Base-by-base conservation (phyloP, 1,140 invertebrate genomes). In the Araneus ventricosus region DNA sequence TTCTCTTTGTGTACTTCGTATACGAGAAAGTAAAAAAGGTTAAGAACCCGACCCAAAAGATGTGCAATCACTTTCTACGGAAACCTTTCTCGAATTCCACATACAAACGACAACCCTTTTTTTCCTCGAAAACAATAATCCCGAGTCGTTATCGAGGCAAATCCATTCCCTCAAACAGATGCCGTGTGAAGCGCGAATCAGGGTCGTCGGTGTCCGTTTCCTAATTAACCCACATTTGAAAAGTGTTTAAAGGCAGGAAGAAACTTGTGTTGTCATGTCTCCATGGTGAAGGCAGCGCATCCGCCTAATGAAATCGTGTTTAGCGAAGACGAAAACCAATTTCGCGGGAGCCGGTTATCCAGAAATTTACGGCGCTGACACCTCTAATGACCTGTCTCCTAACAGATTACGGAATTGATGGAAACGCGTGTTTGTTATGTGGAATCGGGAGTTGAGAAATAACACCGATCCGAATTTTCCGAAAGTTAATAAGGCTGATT, bases 171-270 rank as follows among this genome's bases (percentile, higher is more conserved):
- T 20, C 20, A 45, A 82, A 82, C 7, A 41, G 2, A 82, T 34
- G 24, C 10, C 37, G 80, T 41, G 80, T 39, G 24, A 82, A 41
- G 14, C 22, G 41, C 34, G 70, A 75, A 75, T 75, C 70, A 75
- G 70, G 70, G 70, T 75, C 70, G 20, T 34, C 70, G 3, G 7
- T 14, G 27, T 75, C 10, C 37, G 14, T 45, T 22, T 39, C 80
- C 80, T 82, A 41, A 82, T 82, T 82, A 82, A 82, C 37, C 80
- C 39, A 82, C 41, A 52, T 45, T 82, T 82, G 45, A 82, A 82
- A 41, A 24, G 80, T 82, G 80, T 82, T 82, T 82, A 82, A 82
- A 82, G 80, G 80, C 80, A 45, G 80, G 80, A 82, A 52, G 70
- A 20, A 75, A 37, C 30, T 75, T 82, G n/a, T 82, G 80, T 82